phyloP scores from a whole-genome alignment of 2,888 invertebrate species.

The Stegophylla sp. region DNA sequence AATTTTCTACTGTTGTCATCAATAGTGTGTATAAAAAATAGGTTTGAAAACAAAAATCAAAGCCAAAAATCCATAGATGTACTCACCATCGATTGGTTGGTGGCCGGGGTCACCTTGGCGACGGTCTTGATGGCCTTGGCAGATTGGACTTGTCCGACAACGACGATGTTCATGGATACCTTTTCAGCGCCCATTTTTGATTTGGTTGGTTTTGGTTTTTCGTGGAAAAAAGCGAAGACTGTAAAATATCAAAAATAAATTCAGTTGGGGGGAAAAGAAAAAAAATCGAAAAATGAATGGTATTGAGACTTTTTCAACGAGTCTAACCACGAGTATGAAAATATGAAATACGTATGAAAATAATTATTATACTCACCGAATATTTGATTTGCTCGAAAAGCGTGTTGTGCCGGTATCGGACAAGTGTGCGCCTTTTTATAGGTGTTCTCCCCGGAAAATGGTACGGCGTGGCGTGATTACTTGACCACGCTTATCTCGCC shows the following conservation, averaged over 20 bases:
- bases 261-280: too few species aligned
- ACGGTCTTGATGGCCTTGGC: background rate
- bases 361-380: background rate
- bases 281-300: background rate
- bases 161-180: background rate
- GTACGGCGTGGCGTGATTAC: too few species aligned
- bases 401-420: background rate
- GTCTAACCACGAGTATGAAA: background rate
- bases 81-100: background rate
- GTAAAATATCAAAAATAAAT: too few species aligned
- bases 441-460: too few species aligned
- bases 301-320: background rate
- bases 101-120: background rate
- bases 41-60: too few species aligned
- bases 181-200: background rate
- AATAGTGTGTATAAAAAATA: too few species aligned
- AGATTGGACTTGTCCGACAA: background rate
- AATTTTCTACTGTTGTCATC: too few species aligned
- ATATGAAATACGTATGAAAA: too few species aligned
- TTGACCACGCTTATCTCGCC: too few species aligned
- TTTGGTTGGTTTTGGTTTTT: background rate
- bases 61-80: background rate
- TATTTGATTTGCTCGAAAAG: background rate
- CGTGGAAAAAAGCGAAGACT: background rate
- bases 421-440: background rate